Base-by-base conservation (phyloP, 2,888 invertebrate species). In the Belgica antarctica region DNA sequence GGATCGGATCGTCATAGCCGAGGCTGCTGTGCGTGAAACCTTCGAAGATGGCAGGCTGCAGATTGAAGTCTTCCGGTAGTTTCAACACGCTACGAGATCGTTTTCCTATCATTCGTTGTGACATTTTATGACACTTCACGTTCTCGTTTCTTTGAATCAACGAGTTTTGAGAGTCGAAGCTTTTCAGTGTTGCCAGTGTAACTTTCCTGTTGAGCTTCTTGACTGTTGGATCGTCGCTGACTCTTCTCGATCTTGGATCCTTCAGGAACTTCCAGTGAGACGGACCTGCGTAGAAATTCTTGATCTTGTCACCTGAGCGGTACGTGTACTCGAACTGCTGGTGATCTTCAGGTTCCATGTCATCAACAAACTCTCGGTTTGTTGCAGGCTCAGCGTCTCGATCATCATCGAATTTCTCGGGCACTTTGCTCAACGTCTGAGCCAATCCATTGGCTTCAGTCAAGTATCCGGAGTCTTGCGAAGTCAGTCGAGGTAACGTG, bases 211-310 rank as follows among this genome's bases (percentile, higher is more conserved):
- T 34, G 7, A 34, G 34, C 12, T 34, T 34, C 34, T 34, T 34
- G 34, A 8, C 7, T 8, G 7, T 7, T 12, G 7, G 7, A 12
- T 8, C 34, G 34, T 8, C 12, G 7, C 34, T 34, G 7, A 7
- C 34, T 34, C 34, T 7, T 8, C 12, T 34, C 12, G 7, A 8
- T 7, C 12, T 34, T 7, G 34, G 34, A 7, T 12, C 7, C 12
- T 34, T 34, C 7, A 34, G 34, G 34, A 89, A 84, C 74, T 89
- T 88, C 93, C 93, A 93, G 79, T 93, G 90, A 57, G 86, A 82
- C 28, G 93, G 92, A 0, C 93, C 93, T 22, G 90, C 90, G 92
- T 92, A 93, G 73, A 87, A 80, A 71, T 79, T 79, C 41, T 77
- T 77, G 10, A 80, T 80, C 76, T 76, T 78, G 73, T 77, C 81